phyloP scores from a whole-genome alignment of 2,888 invertebrate genomes.

The Smittia aterrima region DNA sequence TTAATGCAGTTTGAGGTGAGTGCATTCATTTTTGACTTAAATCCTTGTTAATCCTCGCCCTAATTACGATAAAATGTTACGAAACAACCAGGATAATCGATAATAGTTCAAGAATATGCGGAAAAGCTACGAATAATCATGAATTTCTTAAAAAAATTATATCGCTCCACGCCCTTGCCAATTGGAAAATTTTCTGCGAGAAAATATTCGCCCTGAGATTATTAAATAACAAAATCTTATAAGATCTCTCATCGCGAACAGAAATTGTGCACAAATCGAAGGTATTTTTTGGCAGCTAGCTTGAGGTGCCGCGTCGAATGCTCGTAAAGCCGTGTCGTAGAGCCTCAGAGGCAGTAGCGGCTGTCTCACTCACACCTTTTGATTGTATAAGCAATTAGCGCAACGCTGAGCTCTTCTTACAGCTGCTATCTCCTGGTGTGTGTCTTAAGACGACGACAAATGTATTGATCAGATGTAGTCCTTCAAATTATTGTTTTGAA shows the following conservation, averaged over 20 bases:
- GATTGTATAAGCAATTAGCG: constrained; percentile 39
- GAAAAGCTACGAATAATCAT: background rate
- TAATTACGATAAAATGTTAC: constrained; percentile 33
- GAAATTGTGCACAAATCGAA: no score
- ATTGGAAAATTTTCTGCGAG: constrained; percentile 27
- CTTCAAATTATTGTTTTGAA: background rate
- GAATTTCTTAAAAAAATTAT: constrained; percentile 20
- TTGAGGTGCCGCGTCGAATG: no score
- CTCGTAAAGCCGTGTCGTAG: no score
- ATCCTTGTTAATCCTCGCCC: constrained; percentile 6
- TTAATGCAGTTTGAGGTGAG: constrained; percentile 36
- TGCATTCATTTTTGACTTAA: background rate
- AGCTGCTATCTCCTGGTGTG: background rate
- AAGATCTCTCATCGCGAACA: background rate
- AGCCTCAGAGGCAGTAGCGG: background rate
- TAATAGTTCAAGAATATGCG: background rate
- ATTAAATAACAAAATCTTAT: constrained; percentile 2
- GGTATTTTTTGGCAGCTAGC: no score
- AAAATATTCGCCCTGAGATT: constrained; percentile 12
- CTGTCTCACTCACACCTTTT: background rate
- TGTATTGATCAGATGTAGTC: constrained; percentile 31
- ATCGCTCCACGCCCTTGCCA: constrained; percentile 31
- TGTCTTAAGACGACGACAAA: constrained; percentile 3
- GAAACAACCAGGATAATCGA: constrained; percentile 22
- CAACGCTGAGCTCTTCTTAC: background rate